phyloP scores from a whole-genome alignment of 2,113 vertebrate species.

The Pteronura brasiliensis region DNA sequence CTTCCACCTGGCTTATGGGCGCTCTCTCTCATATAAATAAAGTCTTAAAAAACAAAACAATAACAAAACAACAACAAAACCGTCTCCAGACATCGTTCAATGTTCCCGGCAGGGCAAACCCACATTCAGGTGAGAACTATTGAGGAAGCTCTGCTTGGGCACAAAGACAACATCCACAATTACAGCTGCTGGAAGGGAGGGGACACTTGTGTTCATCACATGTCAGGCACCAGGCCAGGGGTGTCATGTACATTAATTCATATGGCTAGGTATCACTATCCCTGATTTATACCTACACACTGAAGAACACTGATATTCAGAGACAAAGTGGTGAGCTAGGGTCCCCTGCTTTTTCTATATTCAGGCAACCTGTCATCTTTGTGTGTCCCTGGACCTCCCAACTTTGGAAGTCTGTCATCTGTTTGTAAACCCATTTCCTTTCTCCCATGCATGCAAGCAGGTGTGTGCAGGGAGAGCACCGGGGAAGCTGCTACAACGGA shows the following conservation, averaged over 20 bases:
- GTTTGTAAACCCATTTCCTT: neutral
- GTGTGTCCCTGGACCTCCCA: neutral
- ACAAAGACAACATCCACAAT: neutral
- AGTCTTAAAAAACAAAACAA: neutral
- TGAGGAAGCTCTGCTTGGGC: neutral
- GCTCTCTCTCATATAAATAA: neutral
- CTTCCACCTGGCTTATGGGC: neutral
- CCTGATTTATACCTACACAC: neutral
- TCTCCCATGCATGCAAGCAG: neutral
- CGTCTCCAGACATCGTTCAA: neutral
- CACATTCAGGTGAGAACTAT: fast-evolving
- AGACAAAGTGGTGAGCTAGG: neutral
- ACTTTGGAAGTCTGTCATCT: neutral
- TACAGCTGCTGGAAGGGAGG: neutral
- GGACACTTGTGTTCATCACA: neutral
- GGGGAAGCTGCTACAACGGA: neutral
- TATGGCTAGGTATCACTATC: neutral
- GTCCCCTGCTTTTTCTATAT: neutral
- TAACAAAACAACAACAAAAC: neutral
- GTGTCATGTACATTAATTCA: neutral
- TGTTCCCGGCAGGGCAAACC: neutral
- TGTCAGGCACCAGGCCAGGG: neutral
- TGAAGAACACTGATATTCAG: neutral
- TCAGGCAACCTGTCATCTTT: neutral
- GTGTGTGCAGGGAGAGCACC: neutral